Evolutionary conservation across 2,888 invertebrate genomes (phyloP), one percentile per base, ranked within the genome.

Genomic region (Hoplodrina blanda): DNA sequence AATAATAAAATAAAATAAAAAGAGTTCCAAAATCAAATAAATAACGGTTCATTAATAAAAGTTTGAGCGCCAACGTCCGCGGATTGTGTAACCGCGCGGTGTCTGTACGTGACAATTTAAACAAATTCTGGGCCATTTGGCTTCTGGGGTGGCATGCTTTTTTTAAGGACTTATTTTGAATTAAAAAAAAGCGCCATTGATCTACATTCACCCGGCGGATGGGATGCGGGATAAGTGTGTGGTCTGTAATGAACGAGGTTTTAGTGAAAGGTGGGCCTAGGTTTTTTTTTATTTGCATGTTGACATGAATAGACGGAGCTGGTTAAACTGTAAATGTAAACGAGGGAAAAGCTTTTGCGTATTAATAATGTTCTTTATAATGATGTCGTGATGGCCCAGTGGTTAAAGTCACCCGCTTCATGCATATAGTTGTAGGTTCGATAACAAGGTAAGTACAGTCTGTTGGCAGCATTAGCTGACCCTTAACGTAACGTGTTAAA

Each of bases 101-200:
- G 92, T 93, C 96, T 95, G 96, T 95, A 95, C 95, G 96, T 96
- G 96, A 96, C 96, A 96, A 95, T 96, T 96, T 96, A 96, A 96
- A 96, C 96, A 96, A 96, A 96, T 96, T 96, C 96, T 93, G 94
- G 93, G 92, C 96, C 96, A 96, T 96, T 96, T 96, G 95, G 95
- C 95, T 94, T 94, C 95, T 93, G 92, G 96, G 95, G 95, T 95
- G 92, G 93, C 88, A 88, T 87, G 86, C 83, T 89, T 92, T 95
- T 94, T 95, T 94, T 92, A 87, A 91, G 90, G 87, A 92, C 92
- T 91, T 94, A 93, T 92, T 95, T 94, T 94, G 89, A 94, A 95
- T 94, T 92, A 93, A 95, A 94, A 73, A 75, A 92, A 93, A 91
- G 69, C 81, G 84, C 91, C 87, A 94, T 94, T 93, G 91, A 94